A percentile compares a stretch with the other conserved stretches of the same genome.
These are phyloP conservation scores for Drosophila obscura DNA, from an alignment of 1,140 invertebrate species.

Conservation along the genomic window DNA sequence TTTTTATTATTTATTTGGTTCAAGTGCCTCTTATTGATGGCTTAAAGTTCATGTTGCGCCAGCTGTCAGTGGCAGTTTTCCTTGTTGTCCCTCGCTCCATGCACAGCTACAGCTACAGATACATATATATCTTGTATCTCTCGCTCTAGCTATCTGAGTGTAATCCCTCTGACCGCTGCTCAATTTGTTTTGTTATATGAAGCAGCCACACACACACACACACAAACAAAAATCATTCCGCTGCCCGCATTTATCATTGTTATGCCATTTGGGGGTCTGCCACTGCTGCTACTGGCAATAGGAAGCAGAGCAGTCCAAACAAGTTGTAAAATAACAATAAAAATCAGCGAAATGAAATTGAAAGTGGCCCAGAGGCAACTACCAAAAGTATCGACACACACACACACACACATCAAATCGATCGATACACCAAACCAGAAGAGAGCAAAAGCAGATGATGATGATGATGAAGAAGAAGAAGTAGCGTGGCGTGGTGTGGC, in stretches of 20 bases:
- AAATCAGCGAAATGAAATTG: conserved; percentile 76
- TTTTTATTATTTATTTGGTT: not conserved
- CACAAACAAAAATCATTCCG: conserved; percentile 39
- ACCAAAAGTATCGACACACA: conserved; percentile 39
- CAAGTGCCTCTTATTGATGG: conserved; percentile 4
- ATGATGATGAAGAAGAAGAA: conserved; percentile 11
- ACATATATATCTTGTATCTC: not conserved
- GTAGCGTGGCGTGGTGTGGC: not conserved
- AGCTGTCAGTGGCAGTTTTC: conserved; percentile 18
- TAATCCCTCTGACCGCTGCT: conserved; percentile 7
- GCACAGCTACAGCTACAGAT: no score
- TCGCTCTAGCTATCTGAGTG: no score
- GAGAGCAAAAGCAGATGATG: no score
- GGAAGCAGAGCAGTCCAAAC: conserved; percentile 56
- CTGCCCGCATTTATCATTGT: conserved; percentile 50
- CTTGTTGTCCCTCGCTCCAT: conserved; percentile 10
- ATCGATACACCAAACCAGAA: not conserved
- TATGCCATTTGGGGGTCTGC: conserved; percentile 38
- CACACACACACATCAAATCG: not conserved
- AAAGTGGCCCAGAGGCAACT: conserved; percentile 59
- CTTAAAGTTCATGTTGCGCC: conserved; percentile 6
- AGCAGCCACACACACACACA: conserved; percentile 13
- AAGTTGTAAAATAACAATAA: conserved; percentile 79
- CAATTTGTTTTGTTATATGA: conserved; percentile 11
- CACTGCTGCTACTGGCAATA: conserved; percentile 18